phyloP scores from a whole-genome alignment of 2,797 vertebrate species.

The Myripristis jacobus region DNA sequence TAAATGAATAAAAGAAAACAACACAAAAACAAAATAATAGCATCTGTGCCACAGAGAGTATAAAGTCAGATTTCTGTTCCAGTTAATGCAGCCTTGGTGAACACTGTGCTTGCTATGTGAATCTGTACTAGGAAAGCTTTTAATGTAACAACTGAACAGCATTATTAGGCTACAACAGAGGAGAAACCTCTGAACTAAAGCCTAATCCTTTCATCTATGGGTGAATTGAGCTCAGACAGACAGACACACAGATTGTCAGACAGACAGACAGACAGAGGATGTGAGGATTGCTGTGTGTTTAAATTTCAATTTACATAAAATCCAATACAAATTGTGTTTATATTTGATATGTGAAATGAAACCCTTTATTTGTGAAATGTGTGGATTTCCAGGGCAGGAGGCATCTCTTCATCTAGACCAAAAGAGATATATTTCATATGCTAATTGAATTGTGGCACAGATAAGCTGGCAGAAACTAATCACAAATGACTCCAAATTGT shows the following conservation, averaged over 20 bases:
- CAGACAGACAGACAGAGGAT: slow-evolving; percentile 8
- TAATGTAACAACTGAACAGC: slow-evolving; percentile 17
- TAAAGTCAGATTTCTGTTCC: slow-evolving; percentile 53
- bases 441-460: slow-evolving; percentile 7
- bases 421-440: neutral
- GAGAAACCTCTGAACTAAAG: no score
- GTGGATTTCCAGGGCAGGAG: slow-evolving; percentile 10
- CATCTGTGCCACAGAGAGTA: slow-evolving; percentile 65
- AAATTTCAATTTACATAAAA: slow-evolving; percentile 33
- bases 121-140: slow-evolving; percentile 27
- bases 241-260: slow-evolving; percentile 3
- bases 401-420: neutral
- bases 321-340: slow-evolving; percentile 26
- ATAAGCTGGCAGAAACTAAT: slow-evolving; percentile 34
- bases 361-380: slow-evolving; percentile 30
- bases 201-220: neutral
- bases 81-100: slow-evolving; percentile 48
- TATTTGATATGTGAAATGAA: slow-evolving; percentile 49
- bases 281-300: slow-evolving; percentile 28
- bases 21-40: slow-evolving; percentile 9
- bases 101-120: slow-evolving; percentile 30
- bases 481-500: slow-evolving; percentile 20
- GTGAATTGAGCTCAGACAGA: slow-evolving; percentile 15
- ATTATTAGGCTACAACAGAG: slow-evolving; percentile 22
- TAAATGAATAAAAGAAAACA: no score